Evolutionary conservation across 2,888 invertebrate genomes (phyloP).

Genomic region (Hemistola chrysoprasaria): DNA sequence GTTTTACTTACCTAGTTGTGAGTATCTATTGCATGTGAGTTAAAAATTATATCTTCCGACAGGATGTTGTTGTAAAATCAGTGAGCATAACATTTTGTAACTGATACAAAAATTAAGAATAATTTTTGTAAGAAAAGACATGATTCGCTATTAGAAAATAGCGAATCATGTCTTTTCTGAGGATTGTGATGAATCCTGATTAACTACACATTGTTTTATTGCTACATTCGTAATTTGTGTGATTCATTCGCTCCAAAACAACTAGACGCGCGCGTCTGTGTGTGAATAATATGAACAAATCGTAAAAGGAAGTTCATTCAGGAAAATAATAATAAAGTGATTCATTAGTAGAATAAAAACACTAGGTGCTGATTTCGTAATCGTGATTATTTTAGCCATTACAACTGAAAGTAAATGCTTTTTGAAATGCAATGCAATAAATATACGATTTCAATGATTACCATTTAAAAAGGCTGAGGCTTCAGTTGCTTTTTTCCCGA

Average conservation of each 20-base stretch:
- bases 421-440: too few species aligned
- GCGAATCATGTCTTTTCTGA: conserved; percentile 14
- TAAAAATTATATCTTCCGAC: conserved; percentile 13
- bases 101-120: too few species aligned
- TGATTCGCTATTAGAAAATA: conserved; percentile 17
- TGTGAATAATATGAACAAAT: conserved; percentile 14
- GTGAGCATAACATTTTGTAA: conserved; percentile 13
- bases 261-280: conserved; percentile 7
- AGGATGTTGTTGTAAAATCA: conserved; percentile 21
- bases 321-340: conserved; percentile 12
- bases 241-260: conserved; percentile 26
- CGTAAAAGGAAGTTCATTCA: conserved; percentile 25
- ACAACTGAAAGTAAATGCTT: too few species aligned
- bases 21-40: conserved; percentile 22
- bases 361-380: conserved; percentile 6
- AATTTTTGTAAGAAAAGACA: too few species aligned
- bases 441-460: too few species aligned
- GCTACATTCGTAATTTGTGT: conserved; percentile 17
- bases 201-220: conserved; percentile 17
- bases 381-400: conserved; percentile 1
- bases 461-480: too few species aligned
- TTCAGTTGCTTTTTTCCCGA: too few species aligned
- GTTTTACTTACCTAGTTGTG: conserved; percentile 15
- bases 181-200: conserved; percentile 20
- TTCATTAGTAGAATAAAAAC: conserved; percentile 8